Evolutionary conservation across 2,888 invertebrate species (phyloP).

Genomic region (Erebia palarica): DNA sequence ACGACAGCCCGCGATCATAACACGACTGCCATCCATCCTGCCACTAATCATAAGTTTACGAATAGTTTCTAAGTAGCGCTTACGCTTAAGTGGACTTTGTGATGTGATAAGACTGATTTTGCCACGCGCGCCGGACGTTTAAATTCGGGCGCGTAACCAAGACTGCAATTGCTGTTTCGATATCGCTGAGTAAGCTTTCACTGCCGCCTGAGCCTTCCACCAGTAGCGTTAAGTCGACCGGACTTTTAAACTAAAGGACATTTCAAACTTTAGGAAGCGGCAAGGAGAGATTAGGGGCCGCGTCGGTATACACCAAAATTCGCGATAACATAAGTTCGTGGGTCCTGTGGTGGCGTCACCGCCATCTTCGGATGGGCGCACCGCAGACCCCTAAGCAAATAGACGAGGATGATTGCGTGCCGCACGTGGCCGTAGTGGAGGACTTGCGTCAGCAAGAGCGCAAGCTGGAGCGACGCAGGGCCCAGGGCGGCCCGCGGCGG

Average conservation of each 20-base stretch:
- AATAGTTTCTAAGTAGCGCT: constrained; percentile 54
- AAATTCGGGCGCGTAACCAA: constrained; percentile 31
- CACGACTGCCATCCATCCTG: constrained; percentile 58
- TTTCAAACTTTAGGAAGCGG: constrained; percentile 43
- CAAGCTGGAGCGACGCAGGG: constrained; percentile 67
- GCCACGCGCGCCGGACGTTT: constrained; percentile 32
- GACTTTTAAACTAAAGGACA: constrained; percentile 41
- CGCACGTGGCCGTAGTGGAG: constrained; percentile 65
- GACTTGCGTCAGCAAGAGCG: constrained; percentile 55
- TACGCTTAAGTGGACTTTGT: constrained; percentile 55
- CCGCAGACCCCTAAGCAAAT: constrained; percentile 76
- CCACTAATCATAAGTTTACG: constrained; percentile 45
- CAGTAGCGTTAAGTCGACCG: constrained; percentile 48
- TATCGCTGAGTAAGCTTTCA: constrained; percentile 63
- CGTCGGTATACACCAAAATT: constrained; percentile 65
- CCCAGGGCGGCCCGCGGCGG: constrained; percentile 60
- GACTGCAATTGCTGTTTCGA: constrained; percentile 54
- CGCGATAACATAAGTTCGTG: constrained; percentile 77
- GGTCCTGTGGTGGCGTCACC: constrained; percentile 80
- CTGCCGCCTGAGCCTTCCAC: constrained; percentile 64
- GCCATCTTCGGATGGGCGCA: constrained; percentile 79
- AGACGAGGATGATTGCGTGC: constrained; percentile 70
- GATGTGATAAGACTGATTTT: constrained; percentile 53
- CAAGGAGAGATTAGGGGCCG: constrained; percentile 45
- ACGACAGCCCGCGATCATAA: constrained; percentile 53